These are phyloP conservation scores for Cetonia aurata DNA, from an alignment of 2,888 invertebrate species.

Conservation along the genomic window DNA sequence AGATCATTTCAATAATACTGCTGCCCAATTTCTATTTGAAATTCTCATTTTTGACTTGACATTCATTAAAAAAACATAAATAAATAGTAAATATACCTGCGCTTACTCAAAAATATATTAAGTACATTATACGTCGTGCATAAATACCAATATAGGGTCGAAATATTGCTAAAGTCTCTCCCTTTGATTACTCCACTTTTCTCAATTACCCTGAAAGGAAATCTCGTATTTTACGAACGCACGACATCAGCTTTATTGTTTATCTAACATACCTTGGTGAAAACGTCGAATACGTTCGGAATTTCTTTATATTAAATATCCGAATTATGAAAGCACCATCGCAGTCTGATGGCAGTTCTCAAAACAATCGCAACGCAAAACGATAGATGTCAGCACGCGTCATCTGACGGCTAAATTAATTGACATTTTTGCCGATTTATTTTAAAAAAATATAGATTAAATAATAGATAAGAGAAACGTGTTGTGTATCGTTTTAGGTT, in stretches of 20 bases:
- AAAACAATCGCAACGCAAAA: slow-evolving; percentile 30
- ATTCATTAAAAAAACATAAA: not conserved
- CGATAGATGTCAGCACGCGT: slow-evolving; percentile 29
- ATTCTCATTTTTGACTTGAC: too few relatives aligned
- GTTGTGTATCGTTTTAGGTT: not conserved
- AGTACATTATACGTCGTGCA: not conserved
- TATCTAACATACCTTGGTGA: not conserved
- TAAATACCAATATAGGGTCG: slow-evolving; percentile 9
- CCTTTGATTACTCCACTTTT: slow-evolving; percentile 39
- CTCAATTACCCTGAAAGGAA: slow-evolving; percentile 20
- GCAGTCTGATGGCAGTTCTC: slow-evolving; percentile 11
- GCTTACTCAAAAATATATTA: not conserved
- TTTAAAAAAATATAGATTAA: slow-evolving; percentile 10
- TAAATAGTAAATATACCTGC: slow-evolving; percentile 15
- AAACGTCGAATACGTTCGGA: not conserved
- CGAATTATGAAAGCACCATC: slow-evolving; percentile 23
- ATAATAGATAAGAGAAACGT: too few relatives aligned
- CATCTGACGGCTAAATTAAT: slow-evolving; percentile 18
- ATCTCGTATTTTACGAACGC: slow-evolving; percentile 1
- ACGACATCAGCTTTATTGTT: not conserved
- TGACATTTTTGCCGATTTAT: not conserved
- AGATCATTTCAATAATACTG: too few relatives aligned
- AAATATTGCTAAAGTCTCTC: slow-evolving; percentile 36
- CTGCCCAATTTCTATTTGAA: too few relatives aligned
- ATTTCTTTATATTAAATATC: slow-evolving; percentile 24